phyloP scores from a whole-genome alignment of 2,888 invertebrate species.

The Caenorhabditis becei region DNA sequence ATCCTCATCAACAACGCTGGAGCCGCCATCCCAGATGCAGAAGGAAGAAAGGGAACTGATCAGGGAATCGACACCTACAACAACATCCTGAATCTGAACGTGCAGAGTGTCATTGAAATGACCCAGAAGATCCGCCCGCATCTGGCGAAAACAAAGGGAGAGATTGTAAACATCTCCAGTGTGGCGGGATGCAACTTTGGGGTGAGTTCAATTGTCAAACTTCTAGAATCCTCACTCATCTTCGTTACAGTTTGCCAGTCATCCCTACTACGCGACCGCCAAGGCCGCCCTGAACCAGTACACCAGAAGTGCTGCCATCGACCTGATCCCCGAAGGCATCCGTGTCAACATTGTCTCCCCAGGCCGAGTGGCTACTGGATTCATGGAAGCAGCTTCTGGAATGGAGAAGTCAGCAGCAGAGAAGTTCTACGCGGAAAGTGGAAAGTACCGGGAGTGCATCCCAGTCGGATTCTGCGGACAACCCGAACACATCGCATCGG shows the following conservation, averaged over 20 bases:
- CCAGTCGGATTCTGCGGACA: slow-evolving; percentile 43
- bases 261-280: slow-evolving; percentile 22
- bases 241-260: not conserved
- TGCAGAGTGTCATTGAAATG: slow-evolving; percentile 54
- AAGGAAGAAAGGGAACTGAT: slow-evolving; percentile 9
- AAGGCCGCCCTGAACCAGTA: slow-evolving; percentile 29
- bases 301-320: slow-evolving; percentile 18
- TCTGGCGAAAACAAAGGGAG: slow-evolving; percentile 34
- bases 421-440: not conserved
- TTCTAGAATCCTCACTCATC: no score
- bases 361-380: not conserved
- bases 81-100: slow-evolving; percentile 15
- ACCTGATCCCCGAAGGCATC: slow-evolving; percentile 21
- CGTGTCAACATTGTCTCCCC: slow-evolving; percentile 7
- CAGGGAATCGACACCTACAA: slow-evolving; percentile 20
- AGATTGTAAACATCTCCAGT: slow-evolving; percentile 33
- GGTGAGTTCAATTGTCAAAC: slow-evolving; percentile 6
- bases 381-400: not conserved
- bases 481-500: slow-evolving; percentile 49
- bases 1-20: slow-evolving; percentile 40
- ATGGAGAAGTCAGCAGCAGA: not conserved
- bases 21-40: slow-evolving; percentile 17
- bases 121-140: slow-evolving; percentile 31
- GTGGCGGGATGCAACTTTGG: slow-evolving; percentile 34
- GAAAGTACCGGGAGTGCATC: slow-evolving; percentile 15